Evolutionary conservation across 1,140 invertebrate genomes (phyloP), one percentile per base, ranked within the genome.

Genomic region (Globodera ellingtonae): DNA sequence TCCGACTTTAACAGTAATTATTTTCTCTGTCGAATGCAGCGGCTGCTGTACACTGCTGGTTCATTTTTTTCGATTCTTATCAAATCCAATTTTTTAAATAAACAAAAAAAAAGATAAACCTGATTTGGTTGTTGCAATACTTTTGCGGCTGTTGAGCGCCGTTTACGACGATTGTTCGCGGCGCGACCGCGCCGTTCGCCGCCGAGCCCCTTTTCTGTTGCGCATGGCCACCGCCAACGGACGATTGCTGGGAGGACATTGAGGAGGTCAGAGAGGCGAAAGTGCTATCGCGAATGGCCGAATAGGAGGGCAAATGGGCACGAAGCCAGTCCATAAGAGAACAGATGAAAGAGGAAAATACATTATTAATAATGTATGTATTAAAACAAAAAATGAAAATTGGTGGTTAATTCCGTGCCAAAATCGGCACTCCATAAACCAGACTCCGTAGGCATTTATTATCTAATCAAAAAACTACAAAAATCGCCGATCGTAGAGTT

Each of bases 41-140:
- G 35, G 35, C 35, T 0, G 35, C 35, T 35, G 35, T 35, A n/a
- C n/a, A 35, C 35, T 2, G 35, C 35, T 35, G 35, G 35, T 35
- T 35, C 35, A 35, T n/a, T 35, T 35, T 47, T 72, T 52, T 73
- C 21, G 10, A 73, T 8, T 8, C 21, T 73, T 73, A 52, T 1
- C 7, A 48, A 52, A 52, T 73, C 47, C 21, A 67, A 59, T 59
- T 50, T 18, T 18, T 75, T 75, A 15, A 18, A 47, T 15, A 44
- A 6, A 66, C 24, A 75, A 2, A 13, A 65, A 74, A 13, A 10
- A n/a, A 67, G 0, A 24, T 24, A 77, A 18, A 62, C 75, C 75
- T 77, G 6, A 77, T 77, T 69, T 77, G n/a, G 47, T 77, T 77
- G 46, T 62, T 59, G n/a, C 75, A 77, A 77, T 66, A 77, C 47